Evolutionary conservation across 2,888 invertebrate genomes (phyloP), one percentile per base, ranked within the genome.

Genomic region (Drosophila melanosoma): DNA sequence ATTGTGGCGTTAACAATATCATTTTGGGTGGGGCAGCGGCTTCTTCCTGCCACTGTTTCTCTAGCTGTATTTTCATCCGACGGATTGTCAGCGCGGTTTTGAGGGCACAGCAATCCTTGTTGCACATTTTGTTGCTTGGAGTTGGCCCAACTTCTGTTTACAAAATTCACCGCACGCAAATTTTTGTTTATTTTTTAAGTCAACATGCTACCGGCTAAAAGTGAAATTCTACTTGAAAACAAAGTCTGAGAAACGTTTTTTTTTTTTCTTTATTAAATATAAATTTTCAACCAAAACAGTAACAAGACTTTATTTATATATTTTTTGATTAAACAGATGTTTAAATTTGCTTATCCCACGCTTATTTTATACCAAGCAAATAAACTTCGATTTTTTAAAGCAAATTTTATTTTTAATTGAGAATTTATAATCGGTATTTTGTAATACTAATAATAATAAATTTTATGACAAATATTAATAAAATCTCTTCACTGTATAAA

Each of bases 61-160:
- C 63, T 10, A 53, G 57, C 29, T 51, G 45, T 3, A 61, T 15
- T 20, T 78, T 72, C 17, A 73, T 56, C 1, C 68, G 67, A 0
- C 78, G 72, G n/a, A 74, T 38, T n/a, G 74, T 69, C 2, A 84
- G 60, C 10, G 76, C 77, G 10, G 77, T 84, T 56, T 82, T 85
- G 2, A 60, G 17, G n/a, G 53, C 33, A 48, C 85, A 85, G 36
- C 85, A 85, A 7, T 85, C 71, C 3, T 5, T 29, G n/a, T 76
- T 76, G 36, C 87, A 83, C 87, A 85, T 85, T 8, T n/a, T 60
- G 20, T 52, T 52, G 32, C 10, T 33, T 7, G 0, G 6, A 6
- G 3, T 8, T 29, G 0, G 11, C 32, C 38, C 2, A 4, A 17
- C 1, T 17, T 35, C 3, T 2, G 10, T 12, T 56, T 11, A n/a